These are phyloP conservation scores for Eudyptes chrysolophus DNA, from an alignment of 2,113 vertebrate species.

Conservation along the genomic window DNA sequence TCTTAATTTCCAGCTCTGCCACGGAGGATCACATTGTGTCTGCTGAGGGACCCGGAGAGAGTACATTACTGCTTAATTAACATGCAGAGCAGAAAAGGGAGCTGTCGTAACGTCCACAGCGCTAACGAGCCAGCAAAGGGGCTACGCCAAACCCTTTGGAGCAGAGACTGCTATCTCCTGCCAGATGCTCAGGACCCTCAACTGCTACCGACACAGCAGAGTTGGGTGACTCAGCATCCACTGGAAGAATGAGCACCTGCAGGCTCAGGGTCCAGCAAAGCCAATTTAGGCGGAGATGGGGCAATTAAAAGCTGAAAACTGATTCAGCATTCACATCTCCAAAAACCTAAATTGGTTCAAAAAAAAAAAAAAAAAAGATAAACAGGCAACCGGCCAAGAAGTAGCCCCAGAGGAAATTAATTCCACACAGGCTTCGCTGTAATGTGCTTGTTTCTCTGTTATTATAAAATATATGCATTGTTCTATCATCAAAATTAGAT, in stretches of 20 bases:
- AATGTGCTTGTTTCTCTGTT: not conserved
- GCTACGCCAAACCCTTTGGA: not conserved
- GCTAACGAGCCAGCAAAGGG: not conserved
- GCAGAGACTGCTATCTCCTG: not conserved
- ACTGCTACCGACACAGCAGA: not conserved
- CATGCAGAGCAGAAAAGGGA: not conserved
- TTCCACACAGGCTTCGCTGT: not conserved
- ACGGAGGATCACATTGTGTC: not conserved
- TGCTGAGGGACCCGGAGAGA: not conserved
- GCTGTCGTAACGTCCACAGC: not conserved
- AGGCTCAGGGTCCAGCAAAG: not conserved
- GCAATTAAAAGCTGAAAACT: not conserved
- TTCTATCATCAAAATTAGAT: not conserved
- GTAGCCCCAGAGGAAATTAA: constrained; percentile 20
- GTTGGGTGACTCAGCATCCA: not conserved
- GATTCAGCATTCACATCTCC: not conserved
- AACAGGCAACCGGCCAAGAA: not conserved
- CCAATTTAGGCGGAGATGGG: not conserved
- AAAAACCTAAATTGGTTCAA: not conserved
- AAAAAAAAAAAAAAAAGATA: not conserved
- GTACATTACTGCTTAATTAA: constrained; percentile 23
- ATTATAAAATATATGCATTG: not conserved
- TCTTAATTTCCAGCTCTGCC: constrained; percentile 14
- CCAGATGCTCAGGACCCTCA: not conserved
- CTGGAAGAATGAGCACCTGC: not conserved